Evolutionary conservation across 2,888 invertebrate genomes (phyloP), one percentile per base, ranked within the genome.

Genomic region (Panzeria rudis): DNA sequence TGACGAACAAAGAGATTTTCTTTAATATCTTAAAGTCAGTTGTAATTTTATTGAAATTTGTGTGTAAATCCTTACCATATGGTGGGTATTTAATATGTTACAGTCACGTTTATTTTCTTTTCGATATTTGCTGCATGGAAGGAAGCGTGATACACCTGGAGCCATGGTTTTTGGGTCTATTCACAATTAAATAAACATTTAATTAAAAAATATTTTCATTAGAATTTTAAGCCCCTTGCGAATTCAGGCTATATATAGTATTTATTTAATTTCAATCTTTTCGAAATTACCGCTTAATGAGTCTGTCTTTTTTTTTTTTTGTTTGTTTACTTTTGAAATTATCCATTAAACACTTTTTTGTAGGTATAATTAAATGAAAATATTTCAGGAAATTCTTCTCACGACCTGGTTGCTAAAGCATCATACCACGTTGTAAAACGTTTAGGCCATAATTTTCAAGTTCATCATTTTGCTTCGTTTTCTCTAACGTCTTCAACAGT

Each of bases 381-480:
- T 66, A 56, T 54, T 15, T 0, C n/a, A 61, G 44, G 13, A 47
- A 66, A 80, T 38, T 47, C 66, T 82, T 82, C 82, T 77, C 82
- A 82, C 76, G 76, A 56, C 80, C 80, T 38, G 20, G 0, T 50
- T 73, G 50, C 59, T 32, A 68, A 38, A 50, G 20, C n/a, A n/a
- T n/a, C n/a, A 73, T 80, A 59, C 56, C 73, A 44, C 72, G 4
- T 59, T 41, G 35, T 15, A 50, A 80, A 66, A 20, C 56, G 66
- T 59, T 80, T 80, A 80, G 73, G 50, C 76, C 41, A 77, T 77
- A 71, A 82, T 59, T 76, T 66, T 62, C 11, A 41, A 44, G 41
- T 17, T 52, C 25, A 44, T 52, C 29, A 13, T 69, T 41, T 44
- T 23, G 15, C 54, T 35, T 5, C 9, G n/a, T 73, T 66, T 59